Evolutionary conservation across 2,797 vertebrate species (phyloP).

Genomic region (Myoxocephalus aenaeus): DNA sequence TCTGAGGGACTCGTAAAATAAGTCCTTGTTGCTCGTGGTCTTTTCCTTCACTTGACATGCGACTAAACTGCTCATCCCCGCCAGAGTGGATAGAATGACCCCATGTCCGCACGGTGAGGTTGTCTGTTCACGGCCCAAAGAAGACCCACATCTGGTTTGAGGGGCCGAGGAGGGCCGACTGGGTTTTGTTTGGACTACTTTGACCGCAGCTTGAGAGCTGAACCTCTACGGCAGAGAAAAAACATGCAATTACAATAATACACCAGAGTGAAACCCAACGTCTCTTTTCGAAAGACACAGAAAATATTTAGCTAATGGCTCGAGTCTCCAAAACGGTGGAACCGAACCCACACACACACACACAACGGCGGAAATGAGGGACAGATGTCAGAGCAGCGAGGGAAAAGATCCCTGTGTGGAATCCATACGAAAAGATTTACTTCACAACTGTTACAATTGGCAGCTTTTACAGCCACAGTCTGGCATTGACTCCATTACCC

Average conservation of each 20-base stretch:
- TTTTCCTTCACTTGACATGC: background rate
- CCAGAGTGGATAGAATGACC: background rate
- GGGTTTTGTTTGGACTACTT: conserved; percentile 15
- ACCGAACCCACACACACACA: conserved; percentile 8
- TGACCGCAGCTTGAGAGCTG: conserved; percentile 12
- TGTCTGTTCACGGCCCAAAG: background rate
- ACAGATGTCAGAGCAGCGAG: conserved; percentile 5
- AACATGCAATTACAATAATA: conserved; percentile 10
- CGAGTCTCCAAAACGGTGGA: background rate
- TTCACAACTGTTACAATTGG: background rate
- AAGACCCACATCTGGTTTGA: background rate
- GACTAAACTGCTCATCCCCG: background rate
- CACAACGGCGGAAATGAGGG: background rate
- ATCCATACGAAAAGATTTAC: background rate
- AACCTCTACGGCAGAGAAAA: background rate
- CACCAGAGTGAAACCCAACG: background rate
- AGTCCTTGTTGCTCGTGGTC: background rate
- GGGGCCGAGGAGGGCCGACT: background rate
- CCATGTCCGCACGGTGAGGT: background rate
- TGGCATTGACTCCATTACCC: background rate
- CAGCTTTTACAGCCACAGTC: background rate
- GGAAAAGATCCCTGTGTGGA: background rate
- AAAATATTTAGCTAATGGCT: conserved; percentile 30
- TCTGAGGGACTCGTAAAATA: no score
- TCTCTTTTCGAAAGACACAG: conserved; percentile 9